Conservation (phyloP, 2,113 vertebrate species). For the Callocephalon fimbriatum region DNA sequence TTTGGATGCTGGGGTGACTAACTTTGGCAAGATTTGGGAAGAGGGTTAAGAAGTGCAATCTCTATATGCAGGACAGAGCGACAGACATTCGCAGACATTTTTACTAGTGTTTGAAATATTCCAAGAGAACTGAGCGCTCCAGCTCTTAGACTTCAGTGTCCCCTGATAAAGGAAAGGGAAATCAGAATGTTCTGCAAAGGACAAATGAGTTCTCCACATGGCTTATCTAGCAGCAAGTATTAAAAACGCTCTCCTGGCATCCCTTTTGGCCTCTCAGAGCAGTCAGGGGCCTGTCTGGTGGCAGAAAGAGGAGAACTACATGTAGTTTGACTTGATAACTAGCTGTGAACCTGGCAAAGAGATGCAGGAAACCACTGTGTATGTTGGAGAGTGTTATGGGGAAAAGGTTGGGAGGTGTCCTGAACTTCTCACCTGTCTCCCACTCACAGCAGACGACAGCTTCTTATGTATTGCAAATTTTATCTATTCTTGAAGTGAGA, state of each 20-base stretch:
- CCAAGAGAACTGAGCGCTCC: background rate
- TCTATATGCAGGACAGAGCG: background rate
- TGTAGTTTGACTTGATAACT: background rate
- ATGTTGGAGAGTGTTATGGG: background rate
- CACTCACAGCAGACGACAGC: background rate
- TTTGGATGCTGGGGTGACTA: background rate
- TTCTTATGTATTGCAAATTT: slow-evolving; percentile 10
- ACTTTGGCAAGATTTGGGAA: background rate
- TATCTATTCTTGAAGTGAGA: slow-evolving; percentile 8
- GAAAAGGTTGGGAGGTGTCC: background rate
- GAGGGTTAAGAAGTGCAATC: background rate
- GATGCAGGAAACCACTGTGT: background rate
- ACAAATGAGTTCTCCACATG: background rate
- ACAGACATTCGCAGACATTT: background rate
- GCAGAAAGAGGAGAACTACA: background rate
- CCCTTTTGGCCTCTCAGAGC: background rate
- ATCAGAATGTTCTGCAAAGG: background rate
- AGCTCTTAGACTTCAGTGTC: background rate
- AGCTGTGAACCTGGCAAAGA: background rate
- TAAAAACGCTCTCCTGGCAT: background rate
- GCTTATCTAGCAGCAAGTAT: background rate
- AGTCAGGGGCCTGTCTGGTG: background rate
- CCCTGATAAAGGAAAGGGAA: background rate
- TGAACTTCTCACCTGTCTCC: background rate
- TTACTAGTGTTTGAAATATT: background rate